Evolutionary conservation across 2,888 invertebrate species (phyloP).

Genomic region (Blastobasis lacticolella): DNA sequence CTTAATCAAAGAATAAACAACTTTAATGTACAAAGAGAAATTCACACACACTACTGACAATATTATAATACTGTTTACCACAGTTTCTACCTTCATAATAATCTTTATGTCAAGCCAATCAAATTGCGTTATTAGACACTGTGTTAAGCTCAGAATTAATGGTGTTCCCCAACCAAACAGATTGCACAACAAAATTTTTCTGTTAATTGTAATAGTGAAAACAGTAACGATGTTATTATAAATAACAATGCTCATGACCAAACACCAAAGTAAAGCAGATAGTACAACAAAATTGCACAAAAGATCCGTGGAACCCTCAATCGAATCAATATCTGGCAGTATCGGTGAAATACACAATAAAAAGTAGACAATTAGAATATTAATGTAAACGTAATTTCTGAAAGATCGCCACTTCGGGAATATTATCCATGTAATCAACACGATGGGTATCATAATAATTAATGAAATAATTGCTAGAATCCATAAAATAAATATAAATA

Average conservation of each 20-base stretch:
- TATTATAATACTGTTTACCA: neutral
- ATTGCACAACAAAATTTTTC: neutral
- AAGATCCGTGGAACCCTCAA: too few species aligned
- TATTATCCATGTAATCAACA: neutral
- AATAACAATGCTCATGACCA: neutral
- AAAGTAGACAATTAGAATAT: neutral
- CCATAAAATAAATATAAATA: neutral
- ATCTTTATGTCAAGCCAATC: neutral
- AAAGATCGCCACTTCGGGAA: conserved; percentile 1
- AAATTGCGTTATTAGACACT: neutral
- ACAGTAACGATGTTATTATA: neutral
- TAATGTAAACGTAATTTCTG: neutral
- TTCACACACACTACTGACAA: neutral
- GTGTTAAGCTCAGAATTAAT: neutral
- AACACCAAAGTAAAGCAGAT: neutral
- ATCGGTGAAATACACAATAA: neutral
- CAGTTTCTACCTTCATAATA: neutral
- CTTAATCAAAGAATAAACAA: neutral
- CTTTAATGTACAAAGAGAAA: neutral
- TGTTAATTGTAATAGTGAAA: neutral
- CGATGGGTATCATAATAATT: neutral
- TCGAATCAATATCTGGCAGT: too few species aligned
- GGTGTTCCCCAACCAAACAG: neutral
- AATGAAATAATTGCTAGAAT: neutral
- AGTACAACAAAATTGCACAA: too few species aligned